phyloP scores from a whole-genome alignment of 2,113 vertebrate species.

The Cheilinus undulatus region DNA sequence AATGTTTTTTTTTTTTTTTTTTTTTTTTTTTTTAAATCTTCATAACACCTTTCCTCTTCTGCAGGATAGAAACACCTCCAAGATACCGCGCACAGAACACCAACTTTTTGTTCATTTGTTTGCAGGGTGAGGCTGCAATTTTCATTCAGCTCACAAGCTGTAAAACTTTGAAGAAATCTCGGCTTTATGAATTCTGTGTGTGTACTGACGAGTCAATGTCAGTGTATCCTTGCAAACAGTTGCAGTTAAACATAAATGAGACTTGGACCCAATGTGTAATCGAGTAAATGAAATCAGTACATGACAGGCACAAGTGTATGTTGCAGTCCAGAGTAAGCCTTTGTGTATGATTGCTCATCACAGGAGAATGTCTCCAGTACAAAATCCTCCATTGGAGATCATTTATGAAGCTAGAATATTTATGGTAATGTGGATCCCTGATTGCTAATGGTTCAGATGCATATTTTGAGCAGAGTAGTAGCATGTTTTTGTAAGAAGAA shows the following conservation, averaged over 20 bases:
- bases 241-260: conserved; percentile 38
- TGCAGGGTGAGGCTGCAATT: conserved; percentile 25
- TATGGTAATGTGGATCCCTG: conserved; percentile 55
- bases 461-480: conserved; percentile 59
- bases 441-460: conserved; percentile 42
- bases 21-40: too few species aligned
- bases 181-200: conserved; percentile 44
- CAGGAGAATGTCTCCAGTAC: conserved; percentile 18
- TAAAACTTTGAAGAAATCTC: conserved; percentile 48
- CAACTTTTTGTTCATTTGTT: conserved; percentile 3
- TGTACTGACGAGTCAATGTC: conserved; percentile 50
- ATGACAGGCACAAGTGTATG: conserved; percentile 25
- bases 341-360: conserved; percentile 31
- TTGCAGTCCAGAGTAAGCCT: conserved; percentile 1
- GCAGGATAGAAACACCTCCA: background rate
- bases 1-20: too few species aligned
- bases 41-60: background rate
- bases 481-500: background rate
- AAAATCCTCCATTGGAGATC: conserved; percentile 28
- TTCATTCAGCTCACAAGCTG: conserved; percentile 45
- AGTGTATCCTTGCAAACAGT: conserved; percentile 36
- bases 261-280: conserved; percentile 23
- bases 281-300: conserved; percentile 47
- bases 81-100: background rate
- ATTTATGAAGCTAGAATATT: conserved; percentile 64